phyloP scores from a whole-genome alignment of 1,140 invertebrate species.

The Lepidurus packardi region DNA sequence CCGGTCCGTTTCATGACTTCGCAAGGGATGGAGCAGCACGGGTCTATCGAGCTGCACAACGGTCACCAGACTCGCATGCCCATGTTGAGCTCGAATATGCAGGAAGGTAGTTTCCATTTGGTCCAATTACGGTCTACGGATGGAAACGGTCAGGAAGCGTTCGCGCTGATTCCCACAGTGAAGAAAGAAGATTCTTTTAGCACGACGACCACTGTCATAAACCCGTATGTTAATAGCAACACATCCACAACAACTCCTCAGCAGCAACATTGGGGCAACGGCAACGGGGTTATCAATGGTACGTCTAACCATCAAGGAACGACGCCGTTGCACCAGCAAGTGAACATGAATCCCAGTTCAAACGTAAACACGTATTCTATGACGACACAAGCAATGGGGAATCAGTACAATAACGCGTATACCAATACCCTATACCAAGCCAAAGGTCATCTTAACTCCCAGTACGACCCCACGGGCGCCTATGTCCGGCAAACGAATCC shows the following conservation, averaged over 20 bases:
- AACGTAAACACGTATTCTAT: constrained; percentile 22
- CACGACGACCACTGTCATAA: neutral
- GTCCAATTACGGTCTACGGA: neutral
- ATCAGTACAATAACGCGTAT: constrained; percentile 44
- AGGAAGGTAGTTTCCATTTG: neutral
- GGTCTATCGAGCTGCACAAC: constrained; percentile 27
- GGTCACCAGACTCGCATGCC: constrained; percentile 1
- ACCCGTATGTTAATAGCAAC: neutral
- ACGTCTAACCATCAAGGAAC: neutral
- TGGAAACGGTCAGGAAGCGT: neutral
- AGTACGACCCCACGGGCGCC: constrained; percentile 47
- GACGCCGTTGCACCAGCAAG: neutral
- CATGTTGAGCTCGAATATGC: constrained; percentile 13
- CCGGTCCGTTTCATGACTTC: constrained; percentile 23
- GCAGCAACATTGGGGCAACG: neutral
- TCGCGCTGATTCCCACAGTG: neutral
- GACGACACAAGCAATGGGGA: constrained; percentile 40
- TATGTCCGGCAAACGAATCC: constrained; percentile 42
- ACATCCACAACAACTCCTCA: neutral
- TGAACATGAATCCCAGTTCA: constrained; percentile 21
- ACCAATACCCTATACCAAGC: neutral
- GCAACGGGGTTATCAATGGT: neutral
- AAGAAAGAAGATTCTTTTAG: neutral
- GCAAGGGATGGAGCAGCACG: constrained; percentile 19
- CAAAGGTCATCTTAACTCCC: constrained; percentile 43